Evolutionary conservation across 2,113 vertebrate species (phyloP).

Genomic region (Aphelocoma coerulescens): DNA sequence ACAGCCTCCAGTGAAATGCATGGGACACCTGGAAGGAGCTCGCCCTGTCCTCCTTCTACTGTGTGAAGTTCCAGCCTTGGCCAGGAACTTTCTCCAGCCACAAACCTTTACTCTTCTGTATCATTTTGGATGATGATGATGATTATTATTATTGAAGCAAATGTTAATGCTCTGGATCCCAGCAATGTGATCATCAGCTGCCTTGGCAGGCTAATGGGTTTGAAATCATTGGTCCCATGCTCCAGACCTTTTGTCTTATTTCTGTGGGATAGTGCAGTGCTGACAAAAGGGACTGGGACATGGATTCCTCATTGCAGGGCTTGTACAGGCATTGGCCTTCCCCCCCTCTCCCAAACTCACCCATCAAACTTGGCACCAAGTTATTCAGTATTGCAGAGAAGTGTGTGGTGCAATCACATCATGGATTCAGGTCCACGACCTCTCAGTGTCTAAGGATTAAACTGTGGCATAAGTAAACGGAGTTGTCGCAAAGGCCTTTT

Average conservation of each 20-base stretch:
- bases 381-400: not conserved
- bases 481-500: not conserved
- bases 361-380: not conserved
- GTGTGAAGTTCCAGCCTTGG: not conserved
- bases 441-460: not conserved
- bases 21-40: not conserved
- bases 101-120: not conserved
- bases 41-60: not conserved
- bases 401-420: not conserved
- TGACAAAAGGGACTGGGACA: not conserved
- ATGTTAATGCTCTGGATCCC: not conserved
- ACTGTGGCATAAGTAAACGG: not conserved
- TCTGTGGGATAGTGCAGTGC: not conserved
- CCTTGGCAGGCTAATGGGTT: not conserved
- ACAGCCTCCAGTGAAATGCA: not conserved
- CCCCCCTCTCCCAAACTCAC: not conserved
- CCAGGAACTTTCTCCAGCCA: not conserved
- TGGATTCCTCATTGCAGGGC: not conserved
- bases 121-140: not conserved
- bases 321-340: not conserved
- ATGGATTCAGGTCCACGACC: not conserved
- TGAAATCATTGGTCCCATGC: not conserved
- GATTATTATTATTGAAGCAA: not conserved
- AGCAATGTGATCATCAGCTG: not conserved
- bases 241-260: not conserved